These are phyloP conservation scores for Balanococcus diminutus DNA, from an alignment of 2,888 invertebrate genomes.

Conservation along the genomic window DNA sequence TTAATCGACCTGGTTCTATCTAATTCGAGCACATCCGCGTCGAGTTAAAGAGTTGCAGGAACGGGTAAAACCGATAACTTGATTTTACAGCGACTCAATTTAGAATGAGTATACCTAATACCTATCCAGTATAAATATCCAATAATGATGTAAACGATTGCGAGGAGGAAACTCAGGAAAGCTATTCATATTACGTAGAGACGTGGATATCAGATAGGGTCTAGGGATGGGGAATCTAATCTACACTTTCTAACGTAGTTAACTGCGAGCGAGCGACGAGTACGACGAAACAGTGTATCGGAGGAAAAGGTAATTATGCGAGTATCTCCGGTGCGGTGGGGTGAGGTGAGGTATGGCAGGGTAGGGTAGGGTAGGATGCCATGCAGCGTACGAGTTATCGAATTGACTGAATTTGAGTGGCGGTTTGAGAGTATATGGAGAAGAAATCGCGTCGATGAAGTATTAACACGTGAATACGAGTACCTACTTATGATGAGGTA, in stretches of 20 bases:
- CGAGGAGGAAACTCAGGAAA: neutral
- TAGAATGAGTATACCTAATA: neutral
- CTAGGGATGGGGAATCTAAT: too few species aligned
- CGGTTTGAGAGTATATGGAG: too few species aligned
- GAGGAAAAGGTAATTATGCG: neutral
- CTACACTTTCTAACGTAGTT: neutral
- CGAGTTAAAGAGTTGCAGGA: neutral
- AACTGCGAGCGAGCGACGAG: neutral
- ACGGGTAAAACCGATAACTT: neutral
- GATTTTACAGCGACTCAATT: neutral
- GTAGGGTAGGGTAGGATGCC: too few species aligned
- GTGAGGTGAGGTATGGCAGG: too few species aligned
- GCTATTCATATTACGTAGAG: neutral
- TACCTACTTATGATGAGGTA: neutral
- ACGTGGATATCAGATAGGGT: too few species aligned
- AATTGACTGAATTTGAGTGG: too few species aligned
- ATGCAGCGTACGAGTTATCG: too few species aligned
- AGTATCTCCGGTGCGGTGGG: neutral
- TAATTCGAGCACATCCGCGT: neutral
- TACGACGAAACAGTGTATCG: neutral
- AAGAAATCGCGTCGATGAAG: neutral
- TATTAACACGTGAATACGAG: neutral
- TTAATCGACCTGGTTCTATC: neutral
- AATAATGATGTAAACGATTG: neutral
- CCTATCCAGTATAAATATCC: too few species aligned